Evolutionary conservation across 2,888 invertebrate species (phyloP), one percentile per base, ranked within the genome.

Genomic region (Stratiomys singularior): DNA sequence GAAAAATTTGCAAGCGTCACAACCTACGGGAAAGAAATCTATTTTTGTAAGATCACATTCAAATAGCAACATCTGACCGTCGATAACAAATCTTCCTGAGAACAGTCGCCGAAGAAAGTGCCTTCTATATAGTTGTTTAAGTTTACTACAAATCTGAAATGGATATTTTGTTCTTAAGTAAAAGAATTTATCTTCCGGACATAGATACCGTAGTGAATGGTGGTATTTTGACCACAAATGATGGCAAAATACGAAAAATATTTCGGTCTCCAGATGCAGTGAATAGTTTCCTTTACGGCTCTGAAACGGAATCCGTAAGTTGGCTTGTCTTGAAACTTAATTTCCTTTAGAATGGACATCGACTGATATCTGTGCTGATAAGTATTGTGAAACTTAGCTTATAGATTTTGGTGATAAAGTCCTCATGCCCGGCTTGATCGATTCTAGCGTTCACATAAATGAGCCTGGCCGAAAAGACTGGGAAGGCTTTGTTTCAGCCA

Each of bases 371-470:
- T 37, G 37, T 37, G 3, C 9, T 37, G 9, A 37, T 37, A 3
- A 37, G n/a, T n/a, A n/a, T n/a, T n/a, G n/a, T n/a, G n/a, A n/a
- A n/a, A n/a, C n/a, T 47, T 78, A 87, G 86, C 82, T 87, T 9
- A 86, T 86, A 23, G 89, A 90, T 83, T 89, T 89, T 80, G 89
- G 88, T 0, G 85, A 89, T 79, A 84, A 87, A 79, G 85, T 90
- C 0, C 81, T 93, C 30, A 91, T 93, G 91, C 90, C 93, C 0
- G 93, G 93, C 0, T 87, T 92, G 1, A 90, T 93, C 13, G 93
- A 93, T 85, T 89, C 92, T 0, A 93, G 93, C 83, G 93, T 93
- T 4, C 93, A 93, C 81, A 90, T 93, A 0, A 93, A 93, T 82
- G 93, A 93, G 83, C 93, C 93, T 0, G 93, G 93, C 0, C 88